phyloP scores from a whole-genome alignment of 1,140 invertebrate genomes.

The Drosophila pseudoobscura region DNA sequence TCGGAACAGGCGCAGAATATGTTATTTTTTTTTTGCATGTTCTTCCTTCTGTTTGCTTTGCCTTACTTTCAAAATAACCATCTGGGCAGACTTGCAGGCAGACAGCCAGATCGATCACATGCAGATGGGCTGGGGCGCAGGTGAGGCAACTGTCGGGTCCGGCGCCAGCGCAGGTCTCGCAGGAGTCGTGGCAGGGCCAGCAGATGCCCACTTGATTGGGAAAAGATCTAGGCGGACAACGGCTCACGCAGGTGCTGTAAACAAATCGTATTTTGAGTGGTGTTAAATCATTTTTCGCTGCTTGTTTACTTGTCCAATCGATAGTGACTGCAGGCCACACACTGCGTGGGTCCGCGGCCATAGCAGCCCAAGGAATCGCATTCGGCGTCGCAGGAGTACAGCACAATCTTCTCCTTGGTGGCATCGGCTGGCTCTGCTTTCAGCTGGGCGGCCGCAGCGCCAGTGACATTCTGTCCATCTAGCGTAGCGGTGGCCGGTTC shows the following conservation, averaged over 20 bases:
- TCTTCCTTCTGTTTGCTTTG: too few species aligned
- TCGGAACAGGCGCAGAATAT: too few species aligned
- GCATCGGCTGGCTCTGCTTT: conserved; percentile 84
- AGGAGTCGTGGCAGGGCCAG: conserved; percentile 92
- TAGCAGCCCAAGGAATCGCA: conserved; percentile 92
- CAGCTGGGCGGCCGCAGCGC: conserved; percentile 83
- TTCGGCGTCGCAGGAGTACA: conserved; percentile 91
- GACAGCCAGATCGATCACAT: conserved; percentile 90
- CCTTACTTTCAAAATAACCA: conserved; percentile 92
- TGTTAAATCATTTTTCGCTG: background rate
- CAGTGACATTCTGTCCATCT: conserved; percentile 86
- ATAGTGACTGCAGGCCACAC: conserved; percentile 91
- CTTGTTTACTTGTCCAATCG: conserved; percentile 89
- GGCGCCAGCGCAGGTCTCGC: conserved; percentile 91
- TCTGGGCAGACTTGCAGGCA: conserved; percentile 93
- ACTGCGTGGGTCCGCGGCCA: conserved; percentile 91
- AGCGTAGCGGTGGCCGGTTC: conserved; percentile 88
- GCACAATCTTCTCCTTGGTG: conserved; percentile 84
- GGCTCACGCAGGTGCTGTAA: conserved; percentile 89
- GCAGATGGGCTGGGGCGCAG: conserved; percentile 90
- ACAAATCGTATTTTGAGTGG: conserved; percentile 5
- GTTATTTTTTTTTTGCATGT: too few species aligned
- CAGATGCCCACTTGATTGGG: conserved; percentile 90
- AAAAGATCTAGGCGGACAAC: conserved; percentile 91
- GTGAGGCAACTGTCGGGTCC: conserved; percentile 92